phyloP scores from a whole-genome alignment of 2,113 vertebrate species.

The Engraulis encrasicolus region DNA sequence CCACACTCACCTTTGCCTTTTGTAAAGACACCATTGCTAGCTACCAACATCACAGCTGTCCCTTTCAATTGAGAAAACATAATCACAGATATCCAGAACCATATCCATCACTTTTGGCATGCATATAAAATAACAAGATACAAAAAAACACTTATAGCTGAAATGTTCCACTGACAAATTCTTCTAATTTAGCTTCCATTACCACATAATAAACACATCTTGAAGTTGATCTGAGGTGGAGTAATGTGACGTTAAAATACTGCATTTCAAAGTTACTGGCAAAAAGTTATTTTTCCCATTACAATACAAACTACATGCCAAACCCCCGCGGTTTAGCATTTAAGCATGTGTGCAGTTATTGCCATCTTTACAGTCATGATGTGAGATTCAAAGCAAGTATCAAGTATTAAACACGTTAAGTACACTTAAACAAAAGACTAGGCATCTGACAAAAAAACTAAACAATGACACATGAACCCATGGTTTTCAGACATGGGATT shows the following conservation, averaged over 20 bases:
- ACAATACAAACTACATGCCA: background rate
- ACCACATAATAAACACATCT: background rate
- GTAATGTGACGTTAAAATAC: background rate
- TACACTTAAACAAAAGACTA: background rate
- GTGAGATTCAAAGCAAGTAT: background rate
- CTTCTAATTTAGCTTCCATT: slow-evolving; percentile 1
- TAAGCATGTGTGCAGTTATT: background rate
- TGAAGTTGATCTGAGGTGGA: background rate
- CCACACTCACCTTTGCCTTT: background rate
- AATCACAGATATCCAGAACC: slow-evolving; percentile 3
- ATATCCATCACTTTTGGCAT: slow-evolving; percentile 9
- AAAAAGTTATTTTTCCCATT: background rate
- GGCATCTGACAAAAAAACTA: slow-evolving; percentile 1
- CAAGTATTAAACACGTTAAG: slow-evolving; percentile 19
- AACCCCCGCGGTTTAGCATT: background rate
- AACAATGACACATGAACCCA: background rate
- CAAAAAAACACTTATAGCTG: background rate
- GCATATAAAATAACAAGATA: slow-evolving; percentile 1
- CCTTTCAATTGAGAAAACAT: slow-evolving; percentile 5
- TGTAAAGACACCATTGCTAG: slow-evolving; percentile 1
- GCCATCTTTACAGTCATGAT: slow-evolving; percentile 15
- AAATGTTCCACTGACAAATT: slow-evolving; percentile 3
- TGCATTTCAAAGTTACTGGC: background rate
- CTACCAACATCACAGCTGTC: background rate
- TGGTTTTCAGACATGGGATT: background rate